Base-by-base conservation (phyloP, 2,888 invertebrate species). In the Clistopyga incitator region DNA sequence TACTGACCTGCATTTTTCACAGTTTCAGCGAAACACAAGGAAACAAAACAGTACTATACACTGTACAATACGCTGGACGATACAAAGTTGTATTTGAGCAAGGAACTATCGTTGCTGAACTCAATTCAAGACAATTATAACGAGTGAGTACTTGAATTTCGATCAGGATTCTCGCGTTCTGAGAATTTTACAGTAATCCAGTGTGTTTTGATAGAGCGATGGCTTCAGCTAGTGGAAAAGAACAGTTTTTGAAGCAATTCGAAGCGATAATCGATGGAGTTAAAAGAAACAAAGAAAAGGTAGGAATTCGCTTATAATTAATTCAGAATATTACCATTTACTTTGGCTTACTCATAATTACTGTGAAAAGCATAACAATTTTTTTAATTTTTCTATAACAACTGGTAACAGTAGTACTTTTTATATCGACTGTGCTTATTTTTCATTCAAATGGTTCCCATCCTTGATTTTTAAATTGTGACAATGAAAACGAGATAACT, bases 31-130 rank as follows among this genome's bases (percentile, higher is more conserved):
- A 99, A 98, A 90, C 98, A 99, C 93, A 97, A 97, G 92, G 99
- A 99, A 95, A 99, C 99, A 0, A 99, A 99, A 93, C 98, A 99
- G 94, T 99, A 98, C 94, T 99, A 97, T 93, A 98, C 98, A 54
- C 95, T 99, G 84, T 98, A 98, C 94, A 99, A 99, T 93, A 98
- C 98, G 2, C 94, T 99, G 75, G 97, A 98, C 92, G 99, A 99
- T 94, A 97, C 98, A n/a, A 97, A 98, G 93, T 94, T 97, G 54
- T 99, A 99, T 93, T 95, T 99, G 90, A 97, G 96, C 85, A 99
- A 98, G 92, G 99, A 99, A 94, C 95, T 98, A 76, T 96, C 96
- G 29, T 93, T 98, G 74, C 94, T 98, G 29, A 98, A 98, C 94
- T 98, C 98, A 0, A 97, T 98, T 88, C 95, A 97, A 88, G 98